Conservation (phyloP, 37 sponge, comb jelly and placozoan genomes). For the Theonella swinhoei region DNA sequence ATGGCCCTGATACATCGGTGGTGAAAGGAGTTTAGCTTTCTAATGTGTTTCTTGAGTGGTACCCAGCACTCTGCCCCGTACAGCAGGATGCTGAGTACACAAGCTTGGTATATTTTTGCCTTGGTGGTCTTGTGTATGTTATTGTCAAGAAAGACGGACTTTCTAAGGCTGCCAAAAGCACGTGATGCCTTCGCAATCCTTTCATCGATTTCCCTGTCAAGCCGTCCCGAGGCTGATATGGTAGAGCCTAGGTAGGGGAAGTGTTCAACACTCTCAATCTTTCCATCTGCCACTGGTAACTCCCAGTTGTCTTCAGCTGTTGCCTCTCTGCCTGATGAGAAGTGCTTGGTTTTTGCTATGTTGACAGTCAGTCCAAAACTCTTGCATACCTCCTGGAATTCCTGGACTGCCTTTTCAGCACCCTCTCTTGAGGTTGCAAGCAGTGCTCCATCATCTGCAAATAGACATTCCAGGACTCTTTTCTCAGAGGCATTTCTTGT, state of each 20-base stretch:
- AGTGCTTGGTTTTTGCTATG: slow-evolving; percentile 44
- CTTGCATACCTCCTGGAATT: too few relatives aligned
- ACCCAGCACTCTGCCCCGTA: slow-evolving; percentile 18
- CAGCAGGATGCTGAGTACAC: not conserved
- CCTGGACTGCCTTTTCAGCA: not conserved
- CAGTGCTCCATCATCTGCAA: slow-evolving; percentile 2
- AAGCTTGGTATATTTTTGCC: slow-evolving; percentile 6
- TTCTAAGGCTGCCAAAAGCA: too few relatives aligned
- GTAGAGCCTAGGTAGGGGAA: slow-evolving; percentile 40
- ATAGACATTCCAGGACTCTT: not conserved
- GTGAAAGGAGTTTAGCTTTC: slow-evolving; percentile 19
- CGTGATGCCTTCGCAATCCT: too few relatives aligned
- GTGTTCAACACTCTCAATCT: slow-evolving; percentile 25
- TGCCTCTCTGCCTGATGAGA: slow-evolving; percentile 29
- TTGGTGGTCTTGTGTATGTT: too few relatives aligned
- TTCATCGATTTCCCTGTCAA: slow-evolving; percentile 22
- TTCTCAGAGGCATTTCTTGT: slow-evolving; percentile 23
- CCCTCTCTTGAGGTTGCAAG: not conserved
- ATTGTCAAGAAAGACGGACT: too few relatives aligned
- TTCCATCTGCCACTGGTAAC: not conserved
- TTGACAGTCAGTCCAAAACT: slow-evolving; percentile 53
- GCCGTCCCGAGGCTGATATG: slow-evolving; percentile 2
- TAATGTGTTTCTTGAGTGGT: slow-evolving; percentile 15
- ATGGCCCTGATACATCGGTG: slow-evolving; percentile 22
- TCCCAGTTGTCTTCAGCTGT: slow-evolving; percentile 8